A percentile compares a stretch with the other conserved stretches of the same genome.
Conservation (phyloP, 2,888 invertebrate genomes). For the Didymodactylos carnosus region DNA sequence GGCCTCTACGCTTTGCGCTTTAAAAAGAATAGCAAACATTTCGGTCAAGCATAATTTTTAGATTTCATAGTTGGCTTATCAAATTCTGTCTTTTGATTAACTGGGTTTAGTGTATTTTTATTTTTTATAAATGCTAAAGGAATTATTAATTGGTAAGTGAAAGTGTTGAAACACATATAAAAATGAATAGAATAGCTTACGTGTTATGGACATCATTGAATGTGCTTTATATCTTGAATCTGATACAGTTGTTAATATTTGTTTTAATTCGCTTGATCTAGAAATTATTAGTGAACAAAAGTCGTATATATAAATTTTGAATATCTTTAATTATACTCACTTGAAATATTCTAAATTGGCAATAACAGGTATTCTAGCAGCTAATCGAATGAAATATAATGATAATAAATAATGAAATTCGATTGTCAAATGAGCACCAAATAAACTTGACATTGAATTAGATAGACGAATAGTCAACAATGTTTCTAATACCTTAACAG, state of each 20-base stretch:
- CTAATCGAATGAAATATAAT: background rate
- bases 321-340: background rate
- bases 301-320: background rate
- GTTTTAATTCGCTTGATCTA: background rate
- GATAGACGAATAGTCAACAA: background rate
- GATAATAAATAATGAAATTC: background rate
- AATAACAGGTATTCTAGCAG: background rate
- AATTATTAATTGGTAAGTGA: too few species aligned
- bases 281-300: too few species aligned
- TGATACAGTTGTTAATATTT: background rate
- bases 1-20: too few species aligned
- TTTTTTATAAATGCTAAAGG: too few species aligned
- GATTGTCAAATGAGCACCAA: background rate
- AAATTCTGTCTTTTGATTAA: too few species aligned
- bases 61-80: too few species aligned
- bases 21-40: too few species aligned
- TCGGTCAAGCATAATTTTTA: too few species aligned
- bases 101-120: too few species aligned
- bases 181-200: too few species aligned
- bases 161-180: too few species aligned
- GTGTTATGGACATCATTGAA: too few species aligned
- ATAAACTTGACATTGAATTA: background rate
- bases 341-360: background rate
- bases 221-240: background rate
- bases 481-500: background rate